These are phyloP conservation scores for Parthenolecanium corni DNA, from an alignment of 2,888 invertebrate genomes.

Conservation along the genomic window DNA sequence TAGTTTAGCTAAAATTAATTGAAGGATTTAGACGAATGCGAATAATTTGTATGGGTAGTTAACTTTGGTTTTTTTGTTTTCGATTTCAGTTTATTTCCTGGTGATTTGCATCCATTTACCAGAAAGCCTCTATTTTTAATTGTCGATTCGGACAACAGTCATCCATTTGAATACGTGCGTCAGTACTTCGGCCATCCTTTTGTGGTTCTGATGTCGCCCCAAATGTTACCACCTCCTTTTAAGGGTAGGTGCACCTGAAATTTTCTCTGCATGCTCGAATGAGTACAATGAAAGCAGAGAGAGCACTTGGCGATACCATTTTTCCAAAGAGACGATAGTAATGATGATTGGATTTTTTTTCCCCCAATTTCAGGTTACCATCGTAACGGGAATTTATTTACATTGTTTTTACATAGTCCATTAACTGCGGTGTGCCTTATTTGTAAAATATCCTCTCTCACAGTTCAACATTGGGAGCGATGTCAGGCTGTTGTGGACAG, in stretches of 20 bases:
- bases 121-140: slow-evolving; percentile 85
- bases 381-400: slow-evolving; percentile 84
- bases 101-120: slow-evolving; percentile 85
- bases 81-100: slow-evolving; percentile 67
- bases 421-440: slow-evolving; percentile 83
- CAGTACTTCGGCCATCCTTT: slow-evolving; percentile 86
- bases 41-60: no score
- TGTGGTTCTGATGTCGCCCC: slow-evolving; percentile 85
- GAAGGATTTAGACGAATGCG: no score
- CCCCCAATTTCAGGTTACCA: slow-evolving; percentile 50
- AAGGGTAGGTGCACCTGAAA: slow-evolving; percentile 49
- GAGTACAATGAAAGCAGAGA: slow-evolving; percentile 15
- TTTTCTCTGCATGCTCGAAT: neutral
- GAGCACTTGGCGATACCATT: neutral
- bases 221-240: slow-evolving; percentile 73
- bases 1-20: no score
- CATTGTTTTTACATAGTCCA: slow-evolving; percentile 88
- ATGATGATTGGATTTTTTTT: neutral
- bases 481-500: slow-evolving; percentile 77
- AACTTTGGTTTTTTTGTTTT: no score
- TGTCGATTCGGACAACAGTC: slow-evolving; percentile 90
- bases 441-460: slow-evolving; percentile 74
- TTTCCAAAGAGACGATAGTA: no score
- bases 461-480: slow-evolving; percentile 79
- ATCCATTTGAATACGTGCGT: slow-evolving; percentile 82